Conservation (phyloP, 2,797 vertebrate species). For the Cacajao melanocephalus region DNA sequence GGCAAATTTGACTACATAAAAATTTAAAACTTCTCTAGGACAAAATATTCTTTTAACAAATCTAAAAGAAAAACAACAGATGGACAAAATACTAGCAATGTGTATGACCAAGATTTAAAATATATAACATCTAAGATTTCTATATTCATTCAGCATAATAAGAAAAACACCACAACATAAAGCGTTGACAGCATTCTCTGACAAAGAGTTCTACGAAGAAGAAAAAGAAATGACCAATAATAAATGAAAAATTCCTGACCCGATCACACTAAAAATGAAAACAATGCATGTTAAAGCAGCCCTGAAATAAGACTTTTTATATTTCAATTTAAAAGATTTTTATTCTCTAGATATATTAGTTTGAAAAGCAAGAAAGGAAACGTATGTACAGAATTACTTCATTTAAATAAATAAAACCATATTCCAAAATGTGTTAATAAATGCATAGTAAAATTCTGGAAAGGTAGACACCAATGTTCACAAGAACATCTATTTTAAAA, state of each 20-base stretch:
- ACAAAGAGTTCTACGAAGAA: not conserved
- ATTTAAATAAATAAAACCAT: slow-evolving; percentile 23
- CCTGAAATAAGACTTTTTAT: not conserved
- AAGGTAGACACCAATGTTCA: not conserved
- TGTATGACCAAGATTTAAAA: not conserved
- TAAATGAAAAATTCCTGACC: not conserved
- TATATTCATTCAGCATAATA: not conserved
- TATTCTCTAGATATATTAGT: not conserved
- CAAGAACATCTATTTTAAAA: not conserved
- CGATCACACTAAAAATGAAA: not conserved
- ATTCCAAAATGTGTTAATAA: not conserved
- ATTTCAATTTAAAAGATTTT: not conserved
- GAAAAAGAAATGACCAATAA: not conserved
- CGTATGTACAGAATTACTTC: not conserved
- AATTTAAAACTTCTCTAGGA: not conserved
- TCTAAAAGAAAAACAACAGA: not conserved
- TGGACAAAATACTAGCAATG: not conserved
- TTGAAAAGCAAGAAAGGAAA: not conserved
- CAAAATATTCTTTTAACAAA: not conserved
- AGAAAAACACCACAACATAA: not conserved
- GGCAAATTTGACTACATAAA: not conserved
- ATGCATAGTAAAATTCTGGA: not conserved
- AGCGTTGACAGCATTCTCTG: not conserved
- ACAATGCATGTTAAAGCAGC: not conserved
- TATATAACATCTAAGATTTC: not conserved